Evolutionary conservation across 2,113 vertebrate species (phyloP), one percentile per base, ranked within the genome.

Genomic region (Typhlomys cinereus): DNA sequence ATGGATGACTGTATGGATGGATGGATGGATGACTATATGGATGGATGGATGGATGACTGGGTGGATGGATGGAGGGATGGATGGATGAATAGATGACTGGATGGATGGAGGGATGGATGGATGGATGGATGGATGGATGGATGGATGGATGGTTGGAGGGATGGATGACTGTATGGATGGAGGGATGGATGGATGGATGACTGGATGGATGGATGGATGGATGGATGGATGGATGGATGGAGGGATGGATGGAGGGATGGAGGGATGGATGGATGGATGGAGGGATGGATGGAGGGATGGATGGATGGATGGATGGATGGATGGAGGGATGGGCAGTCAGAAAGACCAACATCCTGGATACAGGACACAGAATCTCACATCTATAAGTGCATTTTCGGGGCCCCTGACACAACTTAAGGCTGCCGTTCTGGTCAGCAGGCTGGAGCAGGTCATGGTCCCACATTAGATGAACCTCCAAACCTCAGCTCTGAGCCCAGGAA

Each of bases 381-480:
- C 29, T 14, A 4, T 3, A 25, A n/a, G 2, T 2, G 39, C 34
- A 4, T 18, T 25, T 17, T 25, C 10, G 39, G 17, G n/a, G 3
- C 34, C 27, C 88, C 61, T 11, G 15, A 0, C 4, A 3, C 18
- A 20, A 9, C 8, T 5, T 1, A 31, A 27, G 6, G 23, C 48
- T 17, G 29, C 2, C 7, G 6, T 10, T 25, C 23, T 18, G 39
- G 46, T 5, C 8, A 29, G 48, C 64, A 69, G 62, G 5, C 64
- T 36, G 25, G 46, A 36, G 50, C 34, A 27, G 48, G 50, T 34
- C 34, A 67, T 20, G 79, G 13, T 39, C 18, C 57, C 5, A 44
- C 31, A 9, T 39, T 8, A n/a, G 29, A 14, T 10, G 23, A 34
- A 0, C 0, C 20, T 27, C 69, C 36, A 27, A 34, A 6, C 2